phyloP scores from a whole-genome alignment of 1,140 invertebrate species.

The Caenorhabditis tropicalis region DNA sequence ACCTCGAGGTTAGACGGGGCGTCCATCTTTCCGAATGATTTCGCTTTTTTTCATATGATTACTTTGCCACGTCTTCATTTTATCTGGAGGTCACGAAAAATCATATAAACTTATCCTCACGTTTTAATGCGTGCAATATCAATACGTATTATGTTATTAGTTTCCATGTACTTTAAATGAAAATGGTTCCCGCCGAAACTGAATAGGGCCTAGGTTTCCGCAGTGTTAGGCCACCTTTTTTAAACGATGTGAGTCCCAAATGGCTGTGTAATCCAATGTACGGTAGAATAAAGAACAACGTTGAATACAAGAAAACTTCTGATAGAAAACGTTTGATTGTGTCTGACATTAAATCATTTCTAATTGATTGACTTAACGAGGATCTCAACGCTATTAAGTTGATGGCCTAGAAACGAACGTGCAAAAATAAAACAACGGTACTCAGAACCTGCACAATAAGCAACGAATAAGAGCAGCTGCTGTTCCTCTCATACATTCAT shows the following conservation, averaged over 20 bases:
- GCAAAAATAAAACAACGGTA: too few relatives aligned
- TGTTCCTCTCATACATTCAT: not conserved
- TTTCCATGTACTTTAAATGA: too few relatives aligned
- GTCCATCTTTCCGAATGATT: not conserved
- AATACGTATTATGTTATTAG: too few relatives aligned
- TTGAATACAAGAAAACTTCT: too few relatives aligned
- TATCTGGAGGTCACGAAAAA: not conserved
- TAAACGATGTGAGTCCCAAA: too few relatives aligned
- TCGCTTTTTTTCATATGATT: not conserved
- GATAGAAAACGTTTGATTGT: too few relatives aligned
- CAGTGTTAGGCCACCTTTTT: not conserved
- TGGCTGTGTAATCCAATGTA: too few relatives aligned
- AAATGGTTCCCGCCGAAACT: not conserved
- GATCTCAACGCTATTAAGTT: not conserved
- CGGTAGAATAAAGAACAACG: too few relatives aligned
- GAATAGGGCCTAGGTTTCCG: not conserved
- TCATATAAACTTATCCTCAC: not conserved
- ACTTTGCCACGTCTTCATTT: not conserved
- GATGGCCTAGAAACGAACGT: not conserved
- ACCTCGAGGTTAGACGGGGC: not conserved
- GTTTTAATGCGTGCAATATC: not conserved
- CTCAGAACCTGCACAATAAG: constrained; percentile 4
- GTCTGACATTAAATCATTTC: too few relatives aligned
- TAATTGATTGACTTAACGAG: too few relatives aligned
- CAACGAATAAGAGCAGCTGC: not conserved